Conservation (phyloP, 2,797 vertebrate genomes). For the Bufotes viridis region DNA sequence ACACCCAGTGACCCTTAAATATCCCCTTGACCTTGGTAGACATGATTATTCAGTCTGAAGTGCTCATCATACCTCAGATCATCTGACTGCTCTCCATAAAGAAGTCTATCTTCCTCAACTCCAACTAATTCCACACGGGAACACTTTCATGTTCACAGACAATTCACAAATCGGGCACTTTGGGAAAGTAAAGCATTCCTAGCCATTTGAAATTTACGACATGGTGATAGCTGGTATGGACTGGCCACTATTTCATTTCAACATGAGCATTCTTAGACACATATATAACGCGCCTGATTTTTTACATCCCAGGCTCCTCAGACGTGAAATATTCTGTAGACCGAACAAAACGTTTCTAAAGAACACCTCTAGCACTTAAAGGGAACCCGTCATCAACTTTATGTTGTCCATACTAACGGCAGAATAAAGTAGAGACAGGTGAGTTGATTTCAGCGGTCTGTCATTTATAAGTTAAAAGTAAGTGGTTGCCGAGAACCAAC, state of each 20-base stretch:
- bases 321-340: neutral
- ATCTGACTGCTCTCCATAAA: slow-evolving; percentile 5
- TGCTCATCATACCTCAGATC: slow-evolving; percentile 55
- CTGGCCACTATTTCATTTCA: slow-evolving; percentile 5
- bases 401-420: no score
- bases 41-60: slow-evolving; percentile 61
- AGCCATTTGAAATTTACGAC: slow-evolving; percentile 4
- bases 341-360: neutral
- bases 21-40: slow-evolving; percentile 65
- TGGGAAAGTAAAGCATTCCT: neutral
- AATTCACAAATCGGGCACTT: neutral
- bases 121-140: neutral
- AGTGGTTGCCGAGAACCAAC: no score
- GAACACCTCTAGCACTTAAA: no score
- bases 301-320: neutral
- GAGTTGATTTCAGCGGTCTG: no score
- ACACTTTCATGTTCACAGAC: neutral
- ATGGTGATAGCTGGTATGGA: slow-evolving; percentile 3
- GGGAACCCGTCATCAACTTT: neutral
- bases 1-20: slow-evolving; percentile 66
- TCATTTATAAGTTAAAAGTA: no score
- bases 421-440: no score
- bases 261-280: slow-evolving; percentile 23
- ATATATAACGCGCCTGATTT: slow-evolving; percentile 12
- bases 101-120: neutral